Evolutionary conservation across 1,140 invertebrate genomes (phyloP).

Genomic region (Yoshiicerus persimilis): DNA sequence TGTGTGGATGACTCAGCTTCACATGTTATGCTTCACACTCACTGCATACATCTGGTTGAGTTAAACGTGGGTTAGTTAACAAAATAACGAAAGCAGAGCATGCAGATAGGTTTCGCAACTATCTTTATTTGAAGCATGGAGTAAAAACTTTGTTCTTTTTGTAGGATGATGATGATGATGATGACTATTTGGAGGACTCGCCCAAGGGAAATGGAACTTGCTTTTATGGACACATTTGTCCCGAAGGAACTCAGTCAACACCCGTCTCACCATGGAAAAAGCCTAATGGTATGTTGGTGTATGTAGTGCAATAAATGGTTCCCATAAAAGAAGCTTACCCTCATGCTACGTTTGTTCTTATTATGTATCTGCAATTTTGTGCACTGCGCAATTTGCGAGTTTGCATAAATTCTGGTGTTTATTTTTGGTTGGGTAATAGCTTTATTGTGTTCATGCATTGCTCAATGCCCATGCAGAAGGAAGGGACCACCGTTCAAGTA

Average conservation of each 20-base stretch:
- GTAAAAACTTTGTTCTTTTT: background rate
- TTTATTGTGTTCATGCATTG: background rate
- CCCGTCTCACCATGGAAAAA: conserved; percentile 40
- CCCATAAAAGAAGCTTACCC: background rate
- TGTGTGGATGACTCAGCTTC: background rate
- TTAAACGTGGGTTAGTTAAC: background rate
- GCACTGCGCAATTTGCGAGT: background rate
- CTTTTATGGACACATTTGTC: conserved; percentile 48
- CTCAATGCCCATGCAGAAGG: too few relatives aligned
- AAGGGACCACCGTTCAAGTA: background rate
- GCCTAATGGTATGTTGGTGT: conserved; percentile 29
- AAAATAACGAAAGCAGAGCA: background rate
- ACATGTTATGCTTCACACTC: background rate
- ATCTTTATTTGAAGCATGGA: background rate
- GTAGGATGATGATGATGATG: conserved; percentile 49
- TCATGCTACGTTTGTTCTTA: background rate
- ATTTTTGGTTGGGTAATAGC: background rate
- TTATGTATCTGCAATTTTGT: background rate
- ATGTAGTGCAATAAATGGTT: background rate
- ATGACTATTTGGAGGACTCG: conserved; percentile 32
- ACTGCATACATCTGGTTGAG: background rate
- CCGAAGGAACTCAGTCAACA: conserved; percentile 44
- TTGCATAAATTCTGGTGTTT: background rate
- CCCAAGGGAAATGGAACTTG: conserved; percentile 34
- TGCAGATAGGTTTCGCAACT: background rate